Conservation (phyloP, 1,140 invertebrate species). For the Drosophila pruinosa region DNA sequence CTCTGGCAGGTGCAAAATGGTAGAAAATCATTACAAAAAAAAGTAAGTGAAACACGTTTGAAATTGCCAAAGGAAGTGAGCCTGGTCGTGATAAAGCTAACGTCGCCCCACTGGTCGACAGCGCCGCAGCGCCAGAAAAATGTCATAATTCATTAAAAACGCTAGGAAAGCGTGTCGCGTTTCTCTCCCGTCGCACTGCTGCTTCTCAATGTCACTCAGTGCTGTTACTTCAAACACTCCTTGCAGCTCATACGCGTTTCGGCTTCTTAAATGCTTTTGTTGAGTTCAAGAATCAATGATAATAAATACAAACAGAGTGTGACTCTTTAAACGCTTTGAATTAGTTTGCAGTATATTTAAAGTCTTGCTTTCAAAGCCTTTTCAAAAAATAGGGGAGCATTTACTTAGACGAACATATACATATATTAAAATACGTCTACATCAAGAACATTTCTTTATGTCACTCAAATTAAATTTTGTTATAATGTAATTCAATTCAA, state of each 20-base stretch:
- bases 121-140: constrained; percentile 38
- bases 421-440: too few species aligned
- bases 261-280: background rate
- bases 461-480: too few species aligned
- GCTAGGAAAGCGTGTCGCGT: constrained; percentile 64
- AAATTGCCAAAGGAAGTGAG: constrained; percentile 27
- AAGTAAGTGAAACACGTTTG: constrained; percentile 19
- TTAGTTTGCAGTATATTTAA: background rate
- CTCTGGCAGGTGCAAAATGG: constrained; percentile 61
- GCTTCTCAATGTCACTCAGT: constrained; percentile 51
- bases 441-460: too few species aligned
- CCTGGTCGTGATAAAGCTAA: constrained; percentile 48
- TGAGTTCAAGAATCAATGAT: background rate
- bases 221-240: background rate
- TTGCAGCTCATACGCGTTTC: too few species aligned
- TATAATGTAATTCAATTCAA: too few species aligned
- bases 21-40: constrained; percentile 43
- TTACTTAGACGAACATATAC: too few species aligned
- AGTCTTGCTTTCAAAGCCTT: background rate
- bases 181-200: constrained; percentile 30
- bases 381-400: background rate
- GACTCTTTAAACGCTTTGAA: background rate
- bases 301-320: background rate
- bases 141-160: constrained; percentile 77
- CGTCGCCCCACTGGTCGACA: background rate